A percentile compares a stretch with the other conserved stretches of the same genome.
phyloP scores from a whole-genome alignment of 92 coral and sea anemone genomes.

The Parazoanthus swiftii region DNA sequence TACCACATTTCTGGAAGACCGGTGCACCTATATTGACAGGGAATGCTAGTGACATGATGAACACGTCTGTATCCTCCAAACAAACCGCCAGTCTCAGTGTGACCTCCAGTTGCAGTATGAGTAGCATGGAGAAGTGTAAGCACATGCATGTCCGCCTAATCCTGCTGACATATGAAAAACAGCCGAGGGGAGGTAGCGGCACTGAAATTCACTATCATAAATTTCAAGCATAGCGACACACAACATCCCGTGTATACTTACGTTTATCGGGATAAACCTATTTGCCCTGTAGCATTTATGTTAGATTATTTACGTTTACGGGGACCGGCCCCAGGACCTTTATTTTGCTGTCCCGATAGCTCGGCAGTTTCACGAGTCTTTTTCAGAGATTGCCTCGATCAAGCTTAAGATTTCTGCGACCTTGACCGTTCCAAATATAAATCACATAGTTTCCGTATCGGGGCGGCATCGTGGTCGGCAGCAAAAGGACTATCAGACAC shows the following conservation, averaged over 20 bases:
- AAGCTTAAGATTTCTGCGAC: constrained; percentile 20
- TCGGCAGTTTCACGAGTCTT: constrained; percentile 15
- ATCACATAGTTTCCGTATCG: constrained; percentile 41
- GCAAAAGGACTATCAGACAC: constrained; percentile 45
- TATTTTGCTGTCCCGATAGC: constrained; percentile 35
- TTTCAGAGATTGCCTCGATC: background rate
- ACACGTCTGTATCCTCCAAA: too few relatives aligned
- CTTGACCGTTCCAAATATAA: constrained; percentile 35
- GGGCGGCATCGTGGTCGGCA: constrained; percentile 51
- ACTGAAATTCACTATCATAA: background rate
- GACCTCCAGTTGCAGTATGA: too few relatives aligned
- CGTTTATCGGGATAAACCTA: background rate
- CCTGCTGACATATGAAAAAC: too few relatives aligned
- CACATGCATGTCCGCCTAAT: too few relatives aligned
- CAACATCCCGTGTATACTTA: background rate
- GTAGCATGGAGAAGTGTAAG: too few relatives aligned
- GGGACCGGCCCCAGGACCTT: constrained; percentile 25
- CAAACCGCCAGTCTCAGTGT: too few relatives aligned
- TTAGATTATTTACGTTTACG: constrained; percentile 24
- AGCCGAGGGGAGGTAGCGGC: background rate
- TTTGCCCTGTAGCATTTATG: constrained; percentile 1
- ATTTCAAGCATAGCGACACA: background rate
- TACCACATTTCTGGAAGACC: too few relatives aligned
- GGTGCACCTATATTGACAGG: too few relatives aligned
- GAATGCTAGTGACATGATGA: too few relatives aligned